Conservation (phyloP, 1,140 invertebrate genomes). For the Copidosoma floridanum region DNA sequence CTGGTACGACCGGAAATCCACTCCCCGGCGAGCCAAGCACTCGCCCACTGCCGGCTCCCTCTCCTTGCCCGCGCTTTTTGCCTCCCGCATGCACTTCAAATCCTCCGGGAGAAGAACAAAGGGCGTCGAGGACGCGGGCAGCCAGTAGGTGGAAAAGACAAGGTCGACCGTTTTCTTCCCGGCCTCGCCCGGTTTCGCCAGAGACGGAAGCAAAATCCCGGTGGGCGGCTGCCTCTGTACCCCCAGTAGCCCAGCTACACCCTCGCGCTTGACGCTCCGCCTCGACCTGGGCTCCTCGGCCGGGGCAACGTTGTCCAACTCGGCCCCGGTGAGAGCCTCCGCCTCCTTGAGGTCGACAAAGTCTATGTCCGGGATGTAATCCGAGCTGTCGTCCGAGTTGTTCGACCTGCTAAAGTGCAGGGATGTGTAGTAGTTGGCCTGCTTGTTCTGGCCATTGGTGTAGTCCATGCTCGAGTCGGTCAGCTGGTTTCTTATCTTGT, state of each 20-base stretch:
- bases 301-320: conserved; percentile 10
- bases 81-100: conserved; percentile 55
- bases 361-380: conserved; percentile 33
- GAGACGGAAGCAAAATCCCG: conserved; percentile 46
- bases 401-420: conserved; percentile 17
- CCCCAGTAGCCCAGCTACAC: conserved; percentile 27
- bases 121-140: conserved; percentile 49
- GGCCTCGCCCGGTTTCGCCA: too few species aligned
- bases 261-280: not conserved
- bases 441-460: conserved; percentile 36
- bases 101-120: conserved; percentile 54
- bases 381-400: conserved; percentile 20
- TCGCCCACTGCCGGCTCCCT: conserved; percentile 41
- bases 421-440: conserved; percentile 23
- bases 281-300: conserved; percentile 17
- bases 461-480: conserved; percentile 42
- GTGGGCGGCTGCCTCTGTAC: conserved; percentile 51
- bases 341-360: conserved; percentile 32
- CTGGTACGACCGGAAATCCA: conserved; percentile 46
- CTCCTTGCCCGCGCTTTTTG: conserved; percentile 31
- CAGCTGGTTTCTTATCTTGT: conserved; percentile 30
- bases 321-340: conserved; percentile 14
- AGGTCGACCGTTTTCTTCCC: conserved; percentile 52
- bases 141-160: conserved; percentile 60
- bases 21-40: conserved; percentile 52